phyloP scores from a whole-genome alignment of 92 coral and sea anemone genomes.

The Micromussa lordhowensis region DNA sequence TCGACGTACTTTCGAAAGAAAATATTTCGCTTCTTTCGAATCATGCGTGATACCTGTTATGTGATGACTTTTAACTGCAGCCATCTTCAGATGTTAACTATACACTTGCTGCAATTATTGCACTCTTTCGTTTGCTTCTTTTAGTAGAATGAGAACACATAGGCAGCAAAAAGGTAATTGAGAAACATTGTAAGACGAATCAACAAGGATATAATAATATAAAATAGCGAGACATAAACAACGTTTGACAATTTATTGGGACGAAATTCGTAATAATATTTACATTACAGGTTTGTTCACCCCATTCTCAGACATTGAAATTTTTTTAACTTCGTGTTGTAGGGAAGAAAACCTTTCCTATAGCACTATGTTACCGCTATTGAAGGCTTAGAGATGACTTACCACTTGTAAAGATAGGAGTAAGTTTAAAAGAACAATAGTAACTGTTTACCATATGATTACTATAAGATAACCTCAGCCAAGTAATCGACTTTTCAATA shows the following conservation, averaged over 20 bases:
- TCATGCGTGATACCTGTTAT: neutral
- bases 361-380: neutral
- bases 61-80: neutral
- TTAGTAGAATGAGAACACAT: neutral
- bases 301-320: neutral
- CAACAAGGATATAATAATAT: neutral
- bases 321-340: neutral
- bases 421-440: neutral
- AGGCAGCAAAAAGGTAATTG: neutral
- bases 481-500: no score
- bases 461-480: neutral
- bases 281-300: neutral
- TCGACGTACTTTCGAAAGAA: neutral
- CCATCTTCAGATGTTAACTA: neutral
- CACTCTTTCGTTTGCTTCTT: neutral
- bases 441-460: neutral
- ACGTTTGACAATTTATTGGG: slow-evolving; percentile 3
- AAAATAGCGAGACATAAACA: neutral
- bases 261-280: neutral
- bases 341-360: neutral
- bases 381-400: neutral
- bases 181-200: neutral
- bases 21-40: neutral
- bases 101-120: neutral
- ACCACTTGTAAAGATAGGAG: neutral